phyloP scores from a whole-genome alignment of 2,113 vertebrate species.

The Cephalopholis sonnerati region DNA sequence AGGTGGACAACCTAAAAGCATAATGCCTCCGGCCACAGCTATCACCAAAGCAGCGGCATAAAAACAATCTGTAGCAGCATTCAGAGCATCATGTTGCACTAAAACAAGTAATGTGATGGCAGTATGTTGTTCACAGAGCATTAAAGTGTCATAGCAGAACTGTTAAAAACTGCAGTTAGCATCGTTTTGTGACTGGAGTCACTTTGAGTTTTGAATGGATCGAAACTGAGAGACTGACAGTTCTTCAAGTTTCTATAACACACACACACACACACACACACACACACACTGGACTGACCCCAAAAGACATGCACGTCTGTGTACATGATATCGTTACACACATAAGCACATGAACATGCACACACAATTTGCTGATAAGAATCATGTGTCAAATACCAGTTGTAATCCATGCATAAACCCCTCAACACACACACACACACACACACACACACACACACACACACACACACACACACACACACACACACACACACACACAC shows the following conservation, averaged over 20 bases:
- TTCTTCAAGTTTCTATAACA: background rate
- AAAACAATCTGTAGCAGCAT: no score
- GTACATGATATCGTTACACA: background rate
- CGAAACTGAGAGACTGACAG: background rate
- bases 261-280: background rate
- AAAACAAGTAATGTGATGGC: no score
- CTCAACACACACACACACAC: background rate
- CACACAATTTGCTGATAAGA: background rate
- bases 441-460: background rate
- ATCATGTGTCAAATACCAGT: conserved; percentile 3
- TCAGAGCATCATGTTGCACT: no score
- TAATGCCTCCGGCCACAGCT: no score
- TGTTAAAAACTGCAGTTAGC: background rate
- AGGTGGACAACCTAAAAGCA: no score
- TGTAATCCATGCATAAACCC: background rate
- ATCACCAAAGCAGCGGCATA: no score
- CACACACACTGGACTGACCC: background rate
- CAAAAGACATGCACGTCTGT: background rate
- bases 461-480: background rate
- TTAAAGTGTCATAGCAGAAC: no score
- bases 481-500: conserved; percentile 10
- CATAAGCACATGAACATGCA: background rate
- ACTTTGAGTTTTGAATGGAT: background rate
- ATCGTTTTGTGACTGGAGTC: background rate
- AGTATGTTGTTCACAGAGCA: no score